Evolutionary conservation across 2,797 vertebrate genomes (phyloP).

Genomic region (Enteromius radiatus): DNA sequence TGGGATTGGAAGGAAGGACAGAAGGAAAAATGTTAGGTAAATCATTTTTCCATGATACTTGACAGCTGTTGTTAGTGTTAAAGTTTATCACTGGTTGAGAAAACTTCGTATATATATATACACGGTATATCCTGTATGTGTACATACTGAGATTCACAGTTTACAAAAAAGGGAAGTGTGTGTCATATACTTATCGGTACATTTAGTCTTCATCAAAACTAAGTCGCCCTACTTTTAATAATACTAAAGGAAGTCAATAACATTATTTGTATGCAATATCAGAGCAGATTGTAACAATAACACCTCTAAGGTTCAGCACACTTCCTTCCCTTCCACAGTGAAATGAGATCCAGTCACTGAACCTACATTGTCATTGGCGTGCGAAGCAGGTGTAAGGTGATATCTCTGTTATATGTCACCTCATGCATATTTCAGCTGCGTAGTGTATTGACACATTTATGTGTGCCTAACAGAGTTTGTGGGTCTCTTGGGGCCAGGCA

Average conservation of each 20-base stretch:
- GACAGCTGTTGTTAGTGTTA: constrained; percentile 33
- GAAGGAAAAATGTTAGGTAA: constrained; percentile 9
- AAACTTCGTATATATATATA: constrained; percentile 3
- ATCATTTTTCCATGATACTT: constrained; percentile 39
- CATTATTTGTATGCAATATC: constrained; percentile 4
- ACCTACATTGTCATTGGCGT: constrained; percentile 34
- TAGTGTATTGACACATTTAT: constrained; percentile 67
- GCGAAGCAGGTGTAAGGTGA: constrained; percentile 58
- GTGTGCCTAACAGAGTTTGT: constrained; percentile 65
- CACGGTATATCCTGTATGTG: neutral
- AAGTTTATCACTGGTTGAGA: neutral
- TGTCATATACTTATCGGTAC: neutral
- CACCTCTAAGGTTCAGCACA: constrained; percentile 3
- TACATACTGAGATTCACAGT: neutral
- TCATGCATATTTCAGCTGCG: constrained; percentile 71
- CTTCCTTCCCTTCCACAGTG: constrained; percentile 27
- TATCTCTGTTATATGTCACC: constrained; percentile 50
- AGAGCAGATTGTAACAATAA: constrained; percentile 23
- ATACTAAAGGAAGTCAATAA: neutral
- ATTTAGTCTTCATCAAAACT: neutral
- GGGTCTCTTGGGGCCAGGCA: constrained; percentile 45
- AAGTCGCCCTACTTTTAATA: neutral
- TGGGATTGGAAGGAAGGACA: constrained; percentile 20
- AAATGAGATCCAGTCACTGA: constrained; percentile 38
- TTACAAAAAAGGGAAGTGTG: neutral